Conservation (phyloP, 2,888 invertebrate genomes). For the Meganola albula region DNA sequence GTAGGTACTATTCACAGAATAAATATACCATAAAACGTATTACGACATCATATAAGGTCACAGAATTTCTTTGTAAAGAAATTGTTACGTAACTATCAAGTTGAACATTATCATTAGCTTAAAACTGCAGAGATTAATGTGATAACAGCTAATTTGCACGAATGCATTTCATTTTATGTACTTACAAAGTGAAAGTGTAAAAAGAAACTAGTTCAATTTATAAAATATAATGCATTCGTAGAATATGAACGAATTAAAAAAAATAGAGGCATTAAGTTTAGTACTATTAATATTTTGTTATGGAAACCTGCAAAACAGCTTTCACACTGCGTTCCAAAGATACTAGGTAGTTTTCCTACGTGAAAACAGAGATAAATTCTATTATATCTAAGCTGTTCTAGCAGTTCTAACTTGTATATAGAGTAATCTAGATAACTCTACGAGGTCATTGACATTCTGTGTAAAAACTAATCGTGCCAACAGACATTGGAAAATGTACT, state of each 20-base stretch:
- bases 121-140: constrained; percentile 8
- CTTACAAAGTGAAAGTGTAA: too few species aligned
- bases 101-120: constrained; percentile 9
- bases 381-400: not conserved
- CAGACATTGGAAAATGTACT: constrained; percentile 21
- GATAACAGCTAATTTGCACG: too few species aligned
- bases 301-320: constrained; percentile 24
- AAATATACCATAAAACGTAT: constrained; percentile 20
- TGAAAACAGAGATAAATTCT: constrained; percentile 12
- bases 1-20: constrained; percentile 19
- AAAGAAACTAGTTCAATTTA: too few species aligned
- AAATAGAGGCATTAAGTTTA: too few species aligned
- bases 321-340: constrained; percentile 17
- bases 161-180: too few species aligned
- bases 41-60: constrained; percentile 28
- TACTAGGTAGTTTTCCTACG: constrained; percentile 10
- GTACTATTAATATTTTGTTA: too few species aligned
- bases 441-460: constrained; percentile 27
- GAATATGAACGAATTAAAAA: too few species aligned
- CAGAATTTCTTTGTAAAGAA: constrained; percentile 20
- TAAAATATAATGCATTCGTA: too few species aligned
- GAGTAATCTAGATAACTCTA: constrained; percentile 1
- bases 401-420: constrained; percentile 10
- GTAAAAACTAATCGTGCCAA: constrained; percentile 15
- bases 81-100: constrained; percentile 11